A percentile compares a stretch with the other conserved stretches of the same genome.
Conservation (phyloP, 2,113 vertebrate genomes). For the Cromileptes altivelis region DNA sequence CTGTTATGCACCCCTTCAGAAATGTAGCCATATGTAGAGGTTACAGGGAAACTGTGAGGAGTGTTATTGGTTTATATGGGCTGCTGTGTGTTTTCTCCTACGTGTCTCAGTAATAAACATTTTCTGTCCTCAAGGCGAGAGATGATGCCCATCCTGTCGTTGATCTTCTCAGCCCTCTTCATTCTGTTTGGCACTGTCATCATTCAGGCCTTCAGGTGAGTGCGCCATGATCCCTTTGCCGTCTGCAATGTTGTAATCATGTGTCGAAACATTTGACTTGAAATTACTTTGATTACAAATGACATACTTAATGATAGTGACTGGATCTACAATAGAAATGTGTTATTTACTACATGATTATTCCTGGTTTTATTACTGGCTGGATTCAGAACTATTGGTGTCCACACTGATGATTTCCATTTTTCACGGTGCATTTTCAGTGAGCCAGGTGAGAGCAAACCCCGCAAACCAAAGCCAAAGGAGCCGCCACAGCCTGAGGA, state of each 20-base stretch:
- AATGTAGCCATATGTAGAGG: neutral
- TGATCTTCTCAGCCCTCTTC: constrained; percentile 95
- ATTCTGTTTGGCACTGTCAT: constrained; percentile 95
- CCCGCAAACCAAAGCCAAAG: constrained; percentile 86
- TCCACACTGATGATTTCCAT: neutral
- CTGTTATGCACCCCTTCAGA: neutral
- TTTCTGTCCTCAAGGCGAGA: constrained; percentile 87
- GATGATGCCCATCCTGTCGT: constrained; percentile 95
- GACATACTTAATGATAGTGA: neutral
- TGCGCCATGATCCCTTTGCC: neutral
- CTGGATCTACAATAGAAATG: neutral
- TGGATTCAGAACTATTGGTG: neutral
- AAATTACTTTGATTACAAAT: neutral
- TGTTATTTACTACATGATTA: no score
- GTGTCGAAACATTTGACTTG: neutral
- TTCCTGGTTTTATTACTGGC: neutral
- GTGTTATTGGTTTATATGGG: neutral
- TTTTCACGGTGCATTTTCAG: constrained; percentile 73
- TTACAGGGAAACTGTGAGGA: neutral
- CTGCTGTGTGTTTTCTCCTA: neutral
- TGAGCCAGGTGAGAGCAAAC: constrained; percentile 90
- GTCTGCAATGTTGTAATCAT: neutral
- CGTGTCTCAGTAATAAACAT: neutral
- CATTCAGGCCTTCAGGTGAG: constrained; percentile 95
- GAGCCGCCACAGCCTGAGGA: constrained; percentile 80